Base-by-base conservation (phyloP, 1,140 invertebrate species). In the Bilobella aurantiaca region DNA sequence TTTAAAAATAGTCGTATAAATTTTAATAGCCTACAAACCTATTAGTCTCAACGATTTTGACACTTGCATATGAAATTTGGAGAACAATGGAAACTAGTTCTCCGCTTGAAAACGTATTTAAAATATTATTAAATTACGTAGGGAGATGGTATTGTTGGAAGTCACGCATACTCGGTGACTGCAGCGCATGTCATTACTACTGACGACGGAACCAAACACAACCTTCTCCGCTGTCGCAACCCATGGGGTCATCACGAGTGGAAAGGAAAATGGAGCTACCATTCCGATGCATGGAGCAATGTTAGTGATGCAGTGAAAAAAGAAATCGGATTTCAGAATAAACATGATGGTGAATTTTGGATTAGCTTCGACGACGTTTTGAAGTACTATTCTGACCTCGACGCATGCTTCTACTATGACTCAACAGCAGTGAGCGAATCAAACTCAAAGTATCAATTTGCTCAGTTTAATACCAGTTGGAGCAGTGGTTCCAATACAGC, bases 311-410 rank as follows among this genome's bases (percentile, higher is more conserved):
- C 34, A 8, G 8, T 12, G 34, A 42, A 42, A 18, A 18, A 42
- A 12, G 34, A 8, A 8, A 42, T 42, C 18, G 8, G 18, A 8
- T 42, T 42, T 42, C 8, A 12, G 8, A 42, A 42, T 42, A 42
- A 42, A 42, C 8, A 8, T 42, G 34, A 42, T 18, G 34, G 34
- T 8, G 91, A 96, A 0, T 98, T 98, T 78, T 99, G 95, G 96
- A 98, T 98, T 76, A 91, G 91, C 5, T 95, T 96, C 75, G 85
- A 90, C 73, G 93, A 97, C 78, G 87, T 96, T 21, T 79, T 94
- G 29, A 90, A 87, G 84, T 93, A 70, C 80, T 78, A 76, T 64
- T 46, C 63, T 14, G 16, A 16, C 61, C 8, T 27, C 42, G n/a
- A 12, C 2, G 30, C 3, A 46, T 46, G 31, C 32, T 12, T 47